Evolutionary conservation across 2,888 invertebrate species (phyloP), one percentile per base, ranked within the genome.

Genomic region (Blera fallax): DNA sequence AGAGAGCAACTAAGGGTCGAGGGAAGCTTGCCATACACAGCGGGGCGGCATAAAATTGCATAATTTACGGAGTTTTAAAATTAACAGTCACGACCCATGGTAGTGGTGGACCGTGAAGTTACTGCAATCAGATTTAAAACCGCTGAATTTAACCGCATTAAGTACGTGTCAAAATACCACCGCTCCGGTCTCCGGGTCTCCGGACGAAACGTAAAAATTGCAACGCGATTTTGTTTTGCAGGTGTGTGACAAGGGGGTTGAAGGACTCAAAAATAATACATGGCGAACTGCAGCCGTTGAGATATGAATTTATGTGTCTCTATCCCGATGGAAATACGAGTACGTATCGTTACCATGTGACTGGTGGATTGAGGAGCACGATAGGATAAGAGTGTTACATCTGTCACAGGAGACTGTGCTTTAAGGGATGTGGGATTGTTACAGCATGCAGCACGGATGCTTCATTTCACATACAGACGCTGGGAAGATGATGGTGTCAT

Each of bases 111-210:
- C 69, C 72, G 76, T 81, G 81, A 72, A 81, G 81, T 87, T 64
- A 73, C 82, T 87, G 56, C 77, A 81, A 82, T 87, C 87, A 77
- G 87, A 87, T 87, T 87, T 78, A 73, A 87, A 87, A 82, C 87
- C 87, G 80, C 87, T 78, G 87, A 82, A 82, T 82, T 87, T 82
- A 82, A 87, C 87, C 87, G 77, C 87, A 82, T 87, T 82, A 82
- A 87, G 82, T 82, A 87, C 82, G 87, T 87, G 82, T 87, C 87
- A 87, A 87, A 87, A 87, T 78, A 78, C 82, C 72, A 84, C 82
- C 80, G 64, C 69, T 58, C 27, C 27, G n/a, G 70, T 37, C n/a
- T n/a, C 48, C 16, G n/a, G 32, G 54, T 34, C 56, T 52, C 65
- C 52, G 27, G 27, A 43, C 34, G 70, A 40, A 34, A 29, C 45